Evolutionary conservation across 1,140 invertebrate species (phyloP).

Genomic region (Piezodorus guildinii): DNA sequence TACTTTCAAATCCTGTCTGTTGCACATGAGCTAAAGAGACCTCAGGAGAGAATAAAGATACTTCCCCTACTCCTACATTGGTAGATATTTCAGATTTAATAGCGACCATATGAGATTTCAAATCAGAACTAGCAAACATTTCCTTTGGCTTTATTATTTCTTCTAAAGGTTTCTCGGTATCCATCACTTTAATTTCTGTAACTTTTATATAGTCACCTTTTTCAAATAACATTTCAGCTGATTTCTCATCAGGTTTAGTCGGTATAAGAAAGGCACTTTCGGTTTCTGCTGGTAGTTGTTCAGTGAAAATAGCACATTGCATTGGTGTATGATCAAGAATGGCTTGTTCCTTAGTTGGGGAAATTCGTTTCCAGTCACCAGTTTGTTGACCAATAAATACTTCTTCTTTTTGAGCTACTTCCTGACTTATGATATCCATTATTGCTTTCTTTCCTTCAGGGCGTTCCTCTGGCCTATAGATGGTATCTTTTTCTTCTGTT

Average conservation of each 20-base stretch:
- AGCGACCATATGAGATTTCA: conserved; percentile 40
- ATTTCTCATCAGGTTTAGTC: conserved; percentile 25
- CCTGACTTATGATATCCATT: conserved; percentile 32
- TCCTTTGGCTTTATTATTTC: conserved; percentile 27
- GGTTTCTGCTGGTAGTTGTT: conserved; percentile 40
- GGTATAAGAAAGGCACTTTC: conserved; percentile 26
- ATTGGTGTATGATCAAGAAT: conserved; percentile 33
- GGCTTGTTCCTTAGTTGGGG: conserved; percentile 29
- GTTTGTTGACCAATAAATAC: conserved; percentile 26
- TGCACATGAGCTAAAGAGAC: conserved; percentile 35
- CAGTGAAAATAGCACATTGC: conserved; percentile 40
- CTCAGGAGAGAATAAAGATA: conserved; percentile 31
- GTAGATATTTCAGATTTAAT: conserved; percentile 39
- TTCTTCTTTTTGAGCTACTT: conserved; percentile 32
- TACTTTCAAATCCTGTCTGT: conserved; percentile 36
- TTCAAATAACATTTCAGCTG: conserved; percentile 25
- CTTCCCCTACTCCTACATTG: conserved; percentile 33
- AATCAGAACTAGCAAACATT: conserved; percentile 37
- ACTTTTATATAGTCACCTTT: conserved; percentile 26
- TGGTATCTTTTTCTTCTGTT: conserved; percentile 37
- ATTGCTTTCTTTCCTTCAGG: conserved; percentile 29
- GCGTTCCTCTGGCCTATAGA: conserved; percentile 20
- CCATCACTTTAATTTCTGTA: conserved; percentile 26
- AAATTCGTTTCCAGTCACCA: conserved; percentile 26
- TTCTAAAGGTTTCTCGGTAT: conserved; percentile 36